Evolutionary conservation across 2,797 vertebrate genomes (phyloP).

Genomic region (Labroides dimidiatus): DNA sequence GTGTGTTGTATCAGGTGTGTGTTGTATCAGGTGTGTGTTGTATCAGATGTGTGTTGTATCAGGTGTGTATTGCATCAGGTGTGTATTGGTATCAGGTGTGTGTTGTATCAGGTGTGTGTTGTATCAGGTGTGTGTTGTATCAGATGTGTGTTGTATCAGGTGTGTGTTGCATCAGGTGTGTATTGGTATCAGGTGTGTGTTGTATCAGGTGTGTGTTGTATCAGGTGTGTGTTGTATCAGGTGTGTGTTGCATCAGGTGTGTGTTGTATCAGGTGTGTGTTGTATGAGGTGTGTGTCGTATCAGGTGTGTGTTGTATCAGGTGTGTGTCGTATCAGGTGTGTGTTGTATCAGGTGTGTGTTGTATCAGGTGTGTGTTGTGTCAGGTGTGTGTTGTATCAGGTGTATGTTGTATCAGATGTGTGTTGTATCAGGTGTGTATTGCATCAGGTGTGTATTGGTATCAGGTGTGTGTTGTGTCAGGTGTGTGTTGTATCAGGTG

Average conservation of each 20-base stretch:
- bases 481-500: not conserved
- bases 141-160: constrained; percentile 37
- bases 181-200: constrained; percentile 33
- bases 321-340: too few species aligned
- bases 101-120: constrained; percentile 26
- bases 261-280: not conserved
- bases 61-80: too few species aligned
- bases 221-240: constrained; percentile 36
- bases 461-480: not conserved
- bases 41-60: constrained; percentile 28
- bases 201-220: constrained; percentile 28
- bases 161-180: too few species aligned
- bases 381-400: not conserved
- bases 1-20: constrained; percentile 33
- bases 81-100: constrained; percentile 40
- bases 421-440: too few species aligned
- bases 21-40: constrained; percentile 28
- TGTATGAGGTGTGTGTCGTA: not conserved
- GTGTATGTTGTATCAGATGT: too few species aligned
- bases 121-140: constrained; percentile 29
- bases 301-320: not conserved
- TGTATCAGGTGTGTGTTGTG: not conserved
- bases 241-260: constrained; percentile 22
- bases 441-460: not conserved
- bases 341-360: not conserved